These are phyloP conservation scores for Callimorpha dominula DNA, from an alignment of 2,888 invertebrate genomes.

Conservation along the genomic window DNA sequence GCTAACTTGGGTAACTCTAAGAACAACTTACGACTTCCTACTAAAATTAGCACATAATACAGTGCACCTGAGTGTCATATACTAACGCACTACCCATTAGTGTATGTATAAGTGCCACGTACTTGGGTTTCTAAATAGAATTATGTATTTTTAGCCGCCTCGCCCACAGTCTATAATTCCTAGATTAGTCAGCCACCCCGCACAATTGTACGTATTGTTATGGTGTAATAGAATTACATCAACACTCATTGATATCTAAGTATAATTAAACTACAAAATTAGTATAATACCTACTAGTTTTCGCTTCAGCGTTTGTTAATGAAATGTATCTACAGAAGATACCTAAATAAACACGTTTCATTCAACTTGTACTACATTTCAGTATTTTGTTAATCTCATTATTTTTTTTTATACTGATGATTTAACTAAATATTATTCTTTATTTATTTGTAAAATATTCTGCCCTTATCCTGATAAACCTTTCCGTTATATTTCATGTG, in stretches of 20 bases:
- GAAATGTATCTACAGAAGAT: not conserved
- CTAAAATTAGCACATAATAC: conserved; percentile 33
- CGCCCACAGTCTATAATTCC: conserved; percentile 60
- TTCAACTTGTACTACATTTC: not conserved
- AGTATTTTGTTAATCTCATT: not conserved
- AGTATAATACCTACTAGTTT: not conserved
- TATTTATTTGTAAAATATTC: too few relatives aligned
- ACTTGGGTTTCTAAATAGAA: conserved; percentile 28
- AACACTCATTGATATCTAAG: conserved; percentile 23
- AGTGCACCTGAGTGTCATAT: conserved; percentile 36
- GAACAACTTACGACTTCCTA: conserved; percentile 18
- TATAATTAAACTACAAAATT: conserved; percentile 9
- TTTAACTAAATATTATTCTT: not conserved
- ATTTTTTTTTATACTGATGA: not conserved
- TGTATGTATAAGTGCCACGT: conserved; percentile 21
- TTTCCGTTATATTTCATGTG: conserved; percentile 30
- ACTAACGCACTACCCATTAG: conserved; percentile 31
- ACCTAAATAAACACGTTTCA: conserved; percentile 7
- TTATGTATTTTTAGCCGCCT: conserved; percentile 54
- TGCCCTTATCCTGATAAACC: not conserved
- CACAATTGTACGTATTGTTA: conserved; percentile 43
- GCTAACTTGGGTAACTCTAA: conserved; percentile 8
- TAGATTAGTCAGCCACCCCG: conserved; percentile 54
- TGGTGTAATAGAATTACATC: conserved; percentile 47
- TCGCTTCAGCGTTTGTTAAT: conserved; percentile 9